phyloP scores from a whole-genome alignment of 2,113 vertebrate genomes.

The Calidris pugnax region DNA sequence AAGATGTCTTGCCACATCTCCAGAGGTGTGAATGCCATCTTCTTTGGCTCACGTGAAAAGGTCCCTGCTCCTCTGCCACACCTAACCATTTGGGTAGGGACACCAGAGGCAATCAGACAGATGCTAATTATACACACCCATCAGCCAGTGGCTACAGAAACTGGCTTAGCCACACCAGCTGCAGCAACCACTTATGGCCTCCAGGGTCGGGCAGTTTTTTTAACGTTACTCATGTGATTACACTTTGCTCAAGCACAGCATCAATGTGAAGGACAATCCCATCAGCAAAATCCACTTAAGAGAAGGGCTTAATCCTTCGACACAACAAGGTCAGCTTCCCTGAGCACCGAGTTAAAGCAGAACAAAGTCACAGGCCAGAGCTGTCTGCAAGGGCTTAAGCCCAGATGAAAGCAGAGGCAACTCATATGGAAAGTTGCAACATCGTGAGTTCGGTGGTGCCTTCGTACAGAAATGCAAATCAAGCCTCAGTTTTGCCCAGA shows the following conservation, averaged over 20 bases:
- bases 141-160: not conserved
- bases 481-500: not conserved
- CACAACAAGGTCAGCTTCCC: not conserved
- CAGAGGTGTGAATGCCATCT: not conserved
- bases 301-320: not conserved
- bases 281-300: not conserved
- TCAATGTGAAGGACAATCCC: not conserved
- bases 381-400: not conserved
- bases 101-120: not conserved
- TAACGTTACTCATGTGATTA: not conserved
- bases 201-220: not conserved
- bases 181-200: not conserved
- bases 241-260: not conserved
- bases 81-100: not conserved
- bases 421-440: not conserved
- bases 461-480: not conserved
- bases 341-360: not conserved
- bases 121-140: not conserved
- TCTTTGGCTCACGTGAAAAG: not conserved
- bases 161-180: not conserved
- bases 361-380: fast-evolving
- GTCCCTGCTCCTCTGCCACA: not conserved
- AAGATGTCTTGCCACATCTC: not conserved
- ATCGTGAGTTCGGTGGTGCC: not conserved
- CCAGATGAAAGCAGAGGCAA: not conserved